Evolutionary conservation across 1,140 invertebrate genomes (phyloP), one percentile per base, ranked within the genome.

Genomic region (Solenopsis fugax): DNA sequence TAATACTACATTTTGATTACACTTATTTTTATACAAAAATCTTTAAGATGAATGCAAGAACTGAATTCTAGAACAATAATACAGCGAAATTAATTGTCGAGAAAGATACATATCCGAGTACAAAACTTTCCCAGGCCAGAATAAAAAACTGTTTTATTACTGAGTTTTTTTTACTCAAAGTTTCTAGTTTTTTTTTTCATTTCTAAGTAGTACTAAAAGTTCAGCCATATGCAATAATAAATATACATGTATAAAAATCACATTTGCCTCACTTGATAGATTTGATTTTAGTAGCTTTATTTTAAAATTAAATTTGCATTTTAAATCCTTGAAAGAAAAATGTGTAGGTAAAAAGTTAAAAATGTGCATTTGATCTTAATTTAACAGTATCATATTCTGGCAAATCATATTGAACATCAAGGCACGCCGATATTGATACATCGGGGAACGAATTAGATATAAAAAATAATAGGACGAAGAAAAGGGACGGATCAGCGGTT

Each of bases 371-470:
- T 21, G 9, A 18, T 37, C 24, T 41, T 4, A 24, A n/a, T 24
- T 78, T 4, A 18, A 62, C 7, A 18, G 10, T 58, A 75, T 58
- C 12, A 10, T 54, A 16, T 62, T 34, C 29, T 13, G 18, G 45
- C 7, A 58, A 82, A 24, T 24, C 12, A 6, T 24, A 73, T 75
- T 12, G 37, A 62, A 37, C 13, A 72, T 48, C 67, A 52, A 48
- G 54, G 34, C 13, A 50, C 1, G 10, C 5, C 18, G 67, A 82
- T 41, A 41, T 82, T 82, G 41, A 73, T 73, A 60, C 16, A 60
- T 73, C n/a, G 69, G 56, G 29, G 37, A 75, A 73, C 13, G 56
- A 82, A 84, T 75, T 73, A 75, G n/a, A 56, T 71, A 45, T 16
- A 37, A 84, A 37, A 75, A 75, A 41, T 45, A 37, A 71, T 45